Evolutionary conservation across 2,113 vertebrate genomes (phyloP).

Genomic region (Coptodon bakossiorum): DNA sequence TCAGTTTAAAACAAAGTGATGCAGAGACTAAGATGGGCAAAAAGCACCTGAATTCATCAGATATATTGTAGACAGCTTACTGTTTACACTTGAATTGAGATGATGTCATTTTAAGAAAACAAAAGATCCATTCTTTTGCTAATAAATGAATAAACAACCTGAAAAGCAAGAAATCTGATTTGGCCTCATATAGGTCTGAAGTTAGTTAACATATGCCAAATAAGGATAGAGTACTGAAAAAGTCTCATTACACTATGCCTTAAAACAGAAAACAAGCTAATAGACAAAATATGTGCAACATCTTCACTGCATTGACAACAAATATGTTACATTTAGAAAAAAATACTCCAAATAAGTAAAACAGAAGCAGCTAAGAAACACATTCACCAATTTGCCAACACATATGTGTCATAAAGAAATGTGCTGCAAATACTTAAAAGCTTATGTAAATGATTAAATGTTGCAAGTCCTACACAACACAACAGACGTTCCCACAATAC

Average conservation of each 20-base stretch:
- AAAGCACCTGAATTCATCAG: background rate
- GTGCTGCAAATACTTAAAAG: background rate
- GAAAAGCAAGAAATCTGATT: fast-evolving
- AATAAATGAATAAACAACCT: background rate
- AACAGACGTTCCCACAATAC: background rate
- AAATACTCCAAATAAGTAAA: background rate
- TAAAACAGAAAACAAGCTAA: background rate
- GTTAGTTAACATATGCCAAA: background rate
- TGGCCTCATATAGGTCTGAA: background rate
- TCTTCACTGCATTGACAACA: background rate
- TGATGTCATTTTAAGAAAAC: background rate
- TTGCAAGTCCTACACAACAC: background rate
- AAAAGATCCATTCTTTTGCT: background rate
- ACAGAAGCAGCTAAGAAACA: background rate
- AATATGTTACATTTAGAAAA: background rate
- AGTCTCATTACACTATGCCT: background rate
- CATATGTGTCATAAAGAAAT: background rate
- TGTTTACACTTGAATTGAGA: background rate
- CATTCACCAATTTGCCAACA: background rate
- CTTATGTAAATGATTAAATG: background rate
- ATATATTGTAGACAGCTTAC: background rate
- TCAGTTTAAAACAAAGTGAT: background rate
- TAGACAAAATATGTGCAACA: background rate
- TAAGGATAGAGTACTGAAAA: background rate
- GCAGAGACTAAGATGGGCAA: background rate